Evolutionary conservation across 2,113 vertebrate genomes (phyloP).

Genomic region (Triplophysa dalaica): DNA sequence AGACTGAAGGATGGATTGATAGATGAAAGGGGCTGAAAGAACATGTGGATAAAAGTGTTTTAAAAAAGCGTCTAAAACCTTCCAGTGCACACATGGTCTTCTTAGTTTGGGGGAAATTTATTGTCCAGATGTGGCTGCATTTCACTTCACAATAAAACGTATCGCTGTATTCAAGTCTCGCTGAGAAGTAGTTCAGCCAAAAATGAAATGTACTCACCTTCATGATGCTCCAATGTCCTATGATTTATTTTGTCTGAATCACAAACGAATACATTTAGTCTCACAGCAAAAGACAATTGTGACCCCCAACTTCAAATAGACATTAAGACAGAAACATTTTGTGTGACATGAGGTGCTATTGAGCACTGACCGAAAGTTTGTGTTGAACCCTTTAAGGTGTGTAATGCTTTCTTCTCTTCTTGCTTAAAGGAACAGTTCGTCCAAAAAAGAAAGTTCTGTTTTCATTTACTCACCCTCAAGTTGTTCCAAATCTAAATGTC

Average conservation of each 20-base stretch:
- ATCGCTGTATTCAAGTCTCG: not conserved
- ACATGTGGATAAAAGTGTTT: not conserved
- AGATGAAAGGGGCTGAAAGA: not conserved
- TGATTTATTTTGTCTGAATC: not conserved
- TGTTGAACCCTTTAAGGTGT: no score
- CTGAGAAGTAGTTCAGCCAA: not conserved
- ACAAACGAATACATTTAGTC: not conserved
- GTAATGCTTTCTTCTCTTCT: no score
- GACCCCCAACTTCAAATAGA: not conserved
- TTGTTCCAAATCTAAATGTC: no score
- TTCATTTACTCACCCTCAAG: no score
- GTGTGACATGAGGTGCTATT: no score
- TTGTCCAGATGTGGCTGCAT: slow-evolving; percentile 19
- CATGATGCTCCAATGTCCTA: not conserved
- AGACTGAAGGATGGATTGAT: not conserved
- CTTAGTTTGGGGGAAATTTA: not conserved
- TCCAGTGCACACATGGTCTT: not conserved
- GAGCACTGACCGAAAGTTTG: no score
- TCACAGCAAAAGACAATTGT: not conserved
- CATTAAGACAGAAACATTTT: not conserved
- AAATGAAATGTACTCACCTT: not conserved
- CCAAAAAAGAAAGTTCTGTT: no score
- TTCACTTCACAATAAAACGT: not conserved
- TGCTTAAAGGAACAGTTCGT: no score
- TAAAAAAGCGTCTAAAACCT: not conserved